phyloP scores from a whole-genome alignment of 1,140 invertebrate species.

The Pseudomyrmex dendroicus region DNA sequence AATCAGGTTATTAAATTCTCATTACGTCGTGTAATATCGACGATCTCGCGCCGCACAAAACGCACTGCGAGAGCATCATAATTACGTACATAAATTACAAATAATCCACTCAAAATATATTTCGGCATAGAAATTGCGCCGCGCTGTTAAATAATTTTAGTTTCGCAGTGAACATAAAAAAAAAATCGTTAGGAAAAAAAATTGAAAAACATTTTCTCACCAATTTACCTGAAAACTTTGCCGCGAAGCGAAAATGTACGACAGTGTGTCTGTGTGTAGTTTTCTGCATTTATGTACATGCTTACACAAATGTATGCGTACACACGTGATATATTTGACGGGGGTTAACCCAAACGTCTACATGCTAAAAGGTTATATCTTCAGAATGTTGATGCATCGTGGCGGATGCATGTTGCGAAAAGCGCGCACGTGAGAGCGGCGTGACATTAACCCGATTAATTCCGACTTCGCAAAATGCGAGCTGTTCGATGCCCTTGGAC shows the following conservation, averaged over 20 bases:
- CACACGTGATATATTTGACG: background rate
- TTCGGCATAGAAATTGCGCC: background rate
- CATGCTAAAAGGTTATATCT: constrained; percentile 15
- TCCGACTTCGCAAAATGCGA: constrained; percentile 35
- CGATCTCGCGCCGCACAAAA: background rate
- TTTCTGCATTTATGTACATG: no score
- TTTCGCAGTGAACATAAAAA: background rate
- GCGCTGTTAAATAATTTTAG: background rate
- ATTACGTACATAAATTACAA: constrained; percentile 8
- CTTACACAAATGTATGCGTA: no score
- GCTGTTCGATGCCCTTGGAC: constrained; percentile 31
- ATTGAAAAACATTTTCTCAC: background rate
- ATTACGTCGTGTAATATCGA: background rate
- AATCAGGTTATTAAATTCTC: constrained; percentile 48
- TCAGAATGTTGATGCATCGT: constrained; percentile 8
- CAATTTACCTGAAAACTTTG: no score
- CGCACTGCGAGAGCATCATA: background rate
- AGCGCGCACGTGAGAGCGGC: constrained; percentile 45
- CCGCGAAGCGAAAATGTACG: no score
- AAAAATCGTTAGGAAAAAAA: background rate
- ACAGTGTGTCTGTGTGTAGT: no score
- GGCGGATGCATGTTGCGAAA: constrained; percentile 38
- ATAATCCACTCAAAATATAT: background rate
- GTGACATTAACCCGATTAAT: constrained; percentile 63
- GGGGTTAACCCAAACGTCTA: background rate